Evolutionary conservation across 2,888 invertebrate genomes (phyloP), one percentile per base, ranked within the genome.

Genomic region (Lottia scabra): DNA sequence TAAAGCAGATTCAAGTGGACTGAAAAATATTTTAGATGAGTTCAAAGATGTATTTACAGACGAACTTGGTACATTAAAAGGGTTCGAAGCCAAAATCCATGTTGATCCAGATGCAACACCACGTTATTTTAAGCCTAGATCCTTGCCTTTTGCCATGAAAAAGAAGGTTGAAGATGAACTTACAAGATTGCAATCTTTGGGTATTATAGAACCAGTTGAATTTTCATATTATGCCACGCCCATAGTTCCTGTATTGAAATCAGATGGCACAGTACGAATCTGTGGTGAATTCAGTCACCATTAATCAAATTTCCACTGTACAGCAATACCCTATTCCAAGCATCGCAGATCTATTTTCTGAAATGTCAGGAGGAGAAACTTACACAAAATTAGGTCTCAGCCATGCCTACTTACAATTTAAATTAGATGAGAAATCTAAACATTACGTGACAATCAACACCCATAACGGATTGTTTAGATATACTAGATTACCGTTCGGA

Each of bases 381-480:
- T 73, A 65, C 27, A 68, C 65, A 1, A 68, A 66, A 15, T 45
- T 69, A 62, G 68, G 65, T n/a, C 65, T 69, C 15, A 38, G 44
- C 10, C 69, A 69, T 38, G 65, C 68, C 19, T 68, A 69, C 26
- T 65, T 64, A 15, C 56, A 72, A 48, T 43, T 66, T 4, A 46
- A 63, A 12, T 48, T 69, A 12, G 66, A 68, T 56, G 72, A 73
- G 63, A 63, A 16, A 66, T 69, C 23, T n/a, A n/a, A n/a, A n/a
- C n/a, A n/a, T n/a, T n/a, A n/a, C n/a, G n/a, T n/a, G n/a, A n/a
- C n/a, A n/a, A n/a, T 73, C 38, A 73, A 73, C 63, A 69, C 66
- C 0, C 64, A 26, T 12, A 68, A 72, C 62, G 72, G 69, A 3
- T 56, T 72, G 0, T 72, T 68, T 44, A 44, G 62, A 38, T 69